A percentile compares a stretch with the other conserved stretches of the same genome.
phyloP scores from a whole-genome alignment of 2,113 vertebrate species.

The Caranx ignobilis region DNA sequence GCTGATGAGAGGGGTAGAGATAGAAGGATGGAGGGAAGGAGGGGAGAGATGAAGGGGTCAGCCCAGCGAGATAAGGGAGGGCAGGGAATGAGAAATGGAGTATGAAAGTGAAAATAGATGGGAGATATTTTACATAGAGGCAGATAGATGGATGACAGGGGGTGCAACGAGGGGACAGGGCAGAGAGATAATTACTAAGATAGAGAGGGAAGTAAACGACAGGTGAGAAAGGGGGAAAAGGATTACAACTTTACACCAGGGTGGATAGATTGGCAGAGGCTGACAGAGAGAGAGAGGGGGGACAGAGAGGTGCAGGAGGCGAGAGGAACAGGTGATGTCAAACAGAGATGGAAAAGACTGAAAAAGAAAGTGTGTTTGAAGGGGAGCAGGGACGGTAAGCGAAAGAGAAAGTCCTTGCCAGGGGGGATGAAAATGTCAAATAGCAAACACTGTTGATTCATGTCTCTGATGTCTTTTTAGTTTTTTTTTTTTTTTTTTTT shows the following conservation, averaged over 20 bases:
- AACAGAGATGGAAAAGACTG: conserved; percentile 42
- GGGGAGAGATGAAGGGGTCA: conserved; percentile 78
- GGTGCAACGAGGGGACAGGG: conserved; percentile 68
- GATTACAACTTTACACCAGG: conserved; percentile 73
- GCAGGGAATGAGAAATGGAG: conserved; percentile 75
- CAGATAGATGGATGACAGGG: conserved; percentile 73
- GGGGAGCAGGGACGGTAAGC: conserved; percentile 45
- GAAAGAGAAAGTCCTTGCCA: conserved; percentile 70
- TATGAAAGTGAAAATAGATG: conserved; percentile 74
- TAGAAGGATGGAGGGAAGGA: conserved; percentile 58
- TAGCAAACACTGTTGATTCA: conserved; percentile 58
- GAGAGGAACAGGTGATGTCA: conserved; percentile 56
- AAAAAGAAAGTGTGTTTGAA: conserved; percentile 55
- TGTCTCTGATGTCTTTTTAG: conserved; percentile 35
- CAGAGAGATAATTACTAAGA: conserved; percentile 82
- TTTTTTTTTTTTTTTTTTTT: not conserved
- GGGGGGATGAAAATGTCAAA: conserved; percentile 65
- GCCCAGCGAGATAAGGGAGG: conserved; percentile 75
- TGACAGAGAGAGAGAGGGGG: conserved; percentile 38
- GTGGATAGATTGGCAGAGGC: conserved; percentile 59
- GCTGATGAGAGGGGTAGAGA: conserved; percentile 68
- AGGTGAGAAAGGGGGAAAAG: conserved; percentile 65
- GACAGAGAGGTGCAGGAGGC: conserved; percentile 39
- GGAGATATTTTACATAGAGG: conserved; percentile 83
- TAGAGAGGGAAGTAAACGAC: conserved; percentile 73